A percentile compares a stretch with the other conserved stretches of the same genome.
These are phyloP conservation scores for Takifugu rubripes DNA, from an alignment of 2,797 vertebrate genomes.

Conservation along the genomic window DNA sequence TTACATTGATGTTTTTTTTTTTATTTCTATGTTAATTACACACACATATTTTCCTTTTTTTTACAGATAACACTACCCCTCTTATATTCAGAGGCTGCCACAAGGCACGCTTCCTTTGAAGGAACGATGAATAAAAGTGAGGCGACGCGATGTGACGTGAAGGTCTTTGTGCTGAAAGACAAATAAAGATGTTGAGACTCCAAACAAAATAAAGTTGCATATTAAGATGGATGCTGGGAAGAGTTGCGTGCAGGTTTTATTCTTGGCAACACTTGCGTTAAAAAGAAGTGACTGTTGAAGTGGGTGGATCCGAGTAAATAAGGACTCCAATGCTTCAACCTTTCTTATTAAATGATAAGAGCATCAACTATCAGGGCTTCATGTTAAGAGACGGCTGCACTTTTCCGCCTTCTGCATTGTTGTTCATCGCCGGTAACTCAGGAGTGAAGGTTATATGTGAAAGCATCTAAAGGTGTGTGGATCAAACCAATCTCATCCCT, in stretches of 20 bases:
- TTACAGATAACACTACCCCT: neutral
- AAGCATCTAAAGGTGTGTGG: conserved; percentile 40
- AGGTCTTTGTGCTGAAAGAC: conserved; percentile 3
- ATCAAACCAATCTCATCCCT: conserved; percentile 44
- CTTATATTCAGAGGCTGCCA: neutral
- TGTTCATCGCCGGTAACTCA: conserved; percentile 37
- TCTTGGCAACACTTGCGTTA: conserved; percentile 8
- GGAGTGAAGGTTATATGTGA: conserved; percentile 45
- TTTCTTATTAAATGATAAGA: conserved; percentile 63
- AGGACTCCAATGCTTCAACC: conserved; percentile 40
- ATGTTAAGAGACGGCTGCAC: conserved; percentile 38
- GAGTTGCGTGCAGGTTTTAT: neutral
- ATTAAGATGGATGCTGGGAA: neutral
- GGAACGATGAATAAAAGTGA: conserved; percentile 6
- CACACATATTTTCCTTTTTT: neutral
- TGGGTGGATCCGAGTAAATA: conserved; percentile 45
- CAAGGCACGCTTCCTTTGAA: conserved; percentile 4
- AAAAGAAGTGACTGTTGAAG: conserved; percentile 20
- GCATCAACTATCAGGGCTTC: conserved; percentile 39
- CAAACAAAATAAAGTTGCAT: conserved; percentile 4
- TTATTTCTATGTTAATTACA: conserved; percentile 1
- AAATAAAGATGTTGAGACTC: conserved; percentile 13
- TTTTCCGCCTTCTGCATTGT: conserved; percentile 33
- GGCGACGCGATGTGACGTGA: neutral
- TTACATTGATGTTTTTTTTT: neutral